Evolutionary conservation across 1,140 invertebrate species (phyloP), one percentile per base, ranked within the genome.

Genomic region (Zaprionus ghesquierei): DNA sequence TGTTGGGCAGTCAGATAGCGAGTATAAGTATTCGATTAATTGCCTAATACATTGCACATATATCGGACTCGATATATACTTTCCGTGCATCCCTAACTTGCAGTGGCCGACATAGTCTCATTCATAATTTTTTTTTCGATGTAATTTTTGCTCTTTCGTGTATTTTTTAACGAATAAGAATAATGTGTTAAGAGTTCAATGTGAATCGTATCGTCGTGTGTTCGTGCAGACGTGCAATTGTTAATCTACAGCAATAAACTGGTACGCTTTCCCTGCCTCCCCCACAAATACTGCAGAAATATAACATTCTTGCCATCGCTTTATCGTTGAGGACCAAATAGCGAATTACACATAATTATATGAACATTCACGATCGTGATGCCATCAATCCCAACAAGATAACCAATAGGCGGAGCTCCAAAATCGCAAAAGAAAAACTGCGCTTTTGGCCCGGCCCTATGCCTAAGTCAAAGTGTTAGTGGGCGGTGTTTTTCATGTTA

Each of bases 61-160:
- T 22, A 54, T 35, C 35, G 8, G 35, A 18, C 54, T 58, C 46
- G 54, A 60, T 68, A 38, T 49, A 33, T 44, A 20, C 33, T 65
- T 33, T 58, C 12, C n/a, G 31, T 65, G 46, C 69, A 71, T 41
- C 61, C 31, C 69, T 69, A 69, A 49, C 27, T 71, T 71, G 69
- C 69, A 71, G 54, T 70, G 55, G 56, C 63, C 63, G 35, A 68
- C 55, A 55, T 73, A 51, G 64, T 73, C 70, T 73, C 70, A 73
- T 73, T 73, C 70, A 73, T 69, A 69, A 68, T 69, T 73, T 68
- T 73, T 62, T 73, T 73, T 73, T 73, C 70, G 56, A 73, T 73
- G 70, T 73, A 73, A 73, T 61, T 69, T 73, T 69, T 61, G 70
- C 70, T 73, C 70, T 73, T 69, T 73, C 70, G 64, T 73, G 70